Evolutionary conservation across 1,140 invertebrate genomes (phyloP), one percentile per base, ranked within the genome.

Genomic region (Anastrepha obliqua): DNA sequence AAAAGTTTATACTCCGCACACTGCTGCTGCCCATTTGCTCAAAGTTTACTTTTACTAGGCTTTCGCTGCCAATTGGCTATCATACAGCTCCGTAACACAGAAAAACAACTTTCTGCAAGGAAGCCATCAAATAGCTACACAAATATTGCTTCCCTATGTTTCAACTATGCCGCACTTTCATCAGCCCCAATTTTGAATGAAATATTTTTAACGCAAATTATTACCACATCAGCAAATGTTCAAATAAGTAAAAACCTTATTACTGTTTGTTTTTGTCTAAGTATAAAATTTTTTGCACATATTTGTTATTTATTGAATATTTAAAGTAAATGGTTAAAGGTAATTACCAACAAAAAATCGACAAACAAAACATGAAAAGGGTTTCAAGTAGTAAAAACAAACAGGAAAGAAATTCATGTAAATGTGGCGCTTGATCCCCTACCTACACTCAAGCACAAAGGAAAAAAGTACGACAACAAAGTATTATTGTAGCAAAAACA

Each of bases 281-380:
- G 11, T 11, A 39, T 67, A 29, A 67, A 67, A 67, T 42, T 1
- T 74, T 74, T 74, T 29, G 29, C 29, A 1, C 29, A 29, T 74
- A 47, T 74, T 74, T 17, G 42, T 47, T 81, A 55, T 81, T 81
- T 58, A 81, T 81, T 81, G 55, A 81, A 58, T 81, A 55, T 29
- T 55, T 55, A 29, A n/a, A 55, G 17, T 20, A 51, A 55, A 55
- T 81, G 2, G 47, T 81, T 81, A 55, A 81, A 81, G n/a, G 17
- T 29, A 81, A 58, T 81, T 11, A 81, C 64, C 6, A 55, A 51
- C 47, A 81, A n/a, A 17, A 47, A n/a, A 47, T n/a, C 44, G 29
- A 9, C 15, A 44, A 74, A 74, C 6, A 17, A 44, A 47, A 67
- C 64, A 29, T 3, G 7, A 81, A 81, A 51, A 55, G 44, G 47